phyloP scores from a whole-genome alignment of 35 echinoderm and acorn worm species.

The Ophiothrix spiculata region DNA sequence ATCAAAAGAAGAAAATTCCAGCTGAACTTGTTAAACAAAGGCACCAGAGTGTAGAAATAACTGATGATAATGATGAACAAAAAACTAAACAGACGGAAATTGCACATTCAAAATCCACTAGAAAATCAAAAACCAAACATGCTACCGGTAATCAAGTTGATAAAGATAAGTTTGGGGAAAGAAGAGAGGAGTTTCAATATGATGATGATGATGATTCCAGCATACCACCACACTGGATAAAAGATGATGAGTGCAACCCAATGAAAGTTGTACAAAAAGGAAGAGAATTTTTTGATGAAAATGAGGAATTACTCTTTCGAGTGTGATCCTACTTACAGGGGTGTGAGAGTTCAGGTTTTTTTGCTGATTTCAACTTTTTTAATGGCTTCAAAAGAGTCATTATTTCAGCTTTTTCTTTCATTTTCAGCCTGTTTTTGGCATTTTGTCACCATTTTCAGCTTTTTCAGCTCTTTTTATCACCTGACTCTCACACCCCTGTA shows the following conservation, averaged over 20 bases:
- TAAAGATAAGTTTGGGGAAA: not conserved
- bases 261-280: constrained; percentile 60
- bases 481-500: too few species aligned
- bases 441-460: too few species aligned
- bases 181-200: constrained; percentile 38
- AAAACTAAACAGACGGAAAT: not conserved
- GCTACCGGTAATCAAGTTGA: not conserved
- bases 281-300: constrained; percentile 77
- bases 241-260: not conserved
- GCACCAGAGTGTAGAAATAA: too few species aligned
- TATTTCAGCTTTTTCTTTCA: too few species aligned
- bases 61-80: too few species aligned
- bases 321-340: constrained; percentile 43
- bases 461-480: too few species aligned
- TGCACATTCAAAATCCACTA: not conserved
- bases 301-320: constrained; percentile 77
- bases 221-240: constrained; percentile 9
- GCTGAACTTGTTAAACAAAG: too few species aligned
- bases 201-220: constrained; percentile 3
- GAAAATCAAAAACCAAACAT: not conserved
- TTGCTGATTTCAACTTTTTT: too few species aligned
- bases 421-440: too few species aligned
- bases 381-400: too few species aligned
- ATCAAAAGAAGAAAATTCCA: too few species aligned
- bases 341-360: too few species aligned